Evolutionary conservation across 2,113 vertebrate species (phyloP).

Genomic region (Caracal caracal): DNA sequence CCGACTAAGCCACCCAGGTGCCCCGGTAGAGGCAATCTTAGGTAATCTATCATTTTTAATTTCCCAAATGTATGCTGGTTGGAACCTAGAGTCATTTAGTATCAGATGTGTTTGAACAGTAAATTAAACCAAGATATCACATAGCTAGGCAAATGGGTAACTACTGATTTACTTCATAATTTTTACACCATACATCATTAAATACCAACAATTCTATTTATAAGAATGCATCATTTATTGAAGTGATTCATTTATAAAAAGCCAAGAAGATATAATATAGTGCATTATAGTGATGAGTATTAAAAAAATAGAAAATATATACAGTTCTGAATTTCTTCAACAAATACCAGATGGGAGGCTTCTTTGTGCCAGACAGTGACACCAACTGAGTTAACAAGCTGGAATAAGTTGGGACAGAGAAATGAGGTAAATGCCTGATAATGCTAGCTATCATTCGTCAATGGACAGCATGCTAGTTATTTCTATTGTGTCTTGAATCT

Average conservation of each 20-base stretch:
- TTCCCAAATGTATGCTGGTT: not conserved
- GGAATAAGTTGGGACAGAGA: not conserved
- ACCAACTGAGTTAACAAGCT: not conserved
- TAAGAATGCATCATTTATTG: conserved; percentile 30
- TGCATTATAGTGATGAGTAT: not conserved
- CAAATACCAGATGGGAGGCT: not conserved
- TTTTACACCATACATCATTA: not conserved
- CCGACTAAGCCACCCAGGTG: too few species aligned
- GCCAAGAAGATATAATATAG: not conserved
- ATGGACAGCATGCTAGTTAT: not conserved
- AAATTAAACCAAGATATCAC: conserved; percentile 17
- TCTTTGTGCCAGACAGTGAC: not conserved
- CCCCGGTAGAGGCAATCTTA: not conserved
- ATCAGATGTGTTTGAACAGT: conserved; percentile 21
- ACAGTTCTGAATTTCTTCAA: not conserved
- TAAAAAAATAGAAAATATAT: conserved; percentile 12
- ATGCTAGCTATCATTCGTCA: conserved; percentile 18
- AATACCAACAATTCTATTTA: conserved; percentile 24
- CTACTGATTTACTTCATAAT: not conserved
- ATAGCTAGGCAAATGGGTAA: not conserved
- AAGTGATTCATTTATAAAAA: conserved; percentile 41
- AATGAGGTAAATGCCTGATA: not conserved
- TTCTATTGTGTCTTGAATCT: not conserved
- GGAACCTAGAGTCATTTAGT: not conserved
- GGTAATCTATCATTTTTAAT: conserved; percentile 26